phyloP scores from a whole-genome alignment of 1,140 invertebrate genomes.

The Telenomus remus region DNA sequence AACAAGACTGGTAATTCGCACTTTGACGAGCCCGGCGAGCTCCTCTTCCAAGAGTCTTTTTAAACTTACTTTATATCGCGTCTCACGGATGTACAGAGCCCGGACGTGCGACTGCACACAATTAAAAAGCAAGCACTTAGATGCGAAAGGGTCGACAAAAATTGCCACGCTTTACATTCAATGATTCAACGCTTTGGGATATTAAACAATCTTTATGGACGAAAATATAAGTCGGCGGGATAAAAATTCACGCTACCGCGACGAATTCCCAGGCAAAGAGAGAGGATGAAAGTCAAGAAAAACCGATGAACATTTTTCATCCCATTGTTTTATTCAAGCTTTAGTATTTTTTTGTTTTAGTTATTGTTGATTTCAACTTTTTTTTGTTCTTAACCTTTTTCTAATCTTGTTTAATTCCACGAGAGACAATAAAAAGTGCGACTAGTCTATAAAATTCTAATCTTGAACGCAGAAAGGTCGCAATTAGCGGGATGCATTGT shows the following conservation, averaged over 20 bases:
- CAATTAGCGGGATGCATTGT: constrained; percentile 27
- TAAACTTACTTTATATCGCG: constrained; percentile 18
- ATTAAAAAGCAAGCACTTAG: constrained; percentile 70
- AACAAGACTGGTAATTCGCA: constrained; percentile 73
- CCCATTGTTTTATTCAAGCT: too few species aligned
- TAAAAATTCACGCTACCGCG: too few species aligned
- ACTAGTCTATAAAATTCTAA: constrained; percentile 35
- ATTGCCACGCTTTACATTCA: constrained; percentile 38
- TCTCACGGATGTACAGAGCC: constrained; percentile 66
- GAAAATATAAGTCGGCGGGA: constrained; percentile 13
- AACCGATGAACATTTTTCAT: too few species aligned
- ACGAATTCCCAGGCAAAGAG: too few species aligned
- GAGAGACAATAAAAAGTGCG: constrained; percentile 11
- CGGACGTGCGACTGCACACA: constrained; percentile 63
- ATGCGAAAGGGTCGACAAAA: constrained; percentile 48
- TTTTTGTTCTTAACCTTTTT: too few species aligned
- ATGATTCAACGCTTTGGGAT: constrained; percentile 28
- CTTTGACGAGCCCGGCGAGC: constrained; percentile 71
- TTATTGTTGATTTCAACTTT: too few species aligned
- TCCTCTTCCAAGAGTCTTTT: constrained; percentile 52
- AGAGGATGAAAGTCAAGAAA: too few species aligned
- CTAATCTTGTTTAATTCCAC: not conserved
- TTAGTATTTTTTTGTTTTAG: too few species aligned
- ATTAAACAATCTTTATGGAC: constrained; percentile 29
- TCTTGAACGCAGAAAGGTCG: constrained; percentile 16